These are phyloP conservation scores for Apodemus sylvaticus DNA, from an alignment of 2,113 vertebrate genomes.

Conservation along the genomic window DNA sequence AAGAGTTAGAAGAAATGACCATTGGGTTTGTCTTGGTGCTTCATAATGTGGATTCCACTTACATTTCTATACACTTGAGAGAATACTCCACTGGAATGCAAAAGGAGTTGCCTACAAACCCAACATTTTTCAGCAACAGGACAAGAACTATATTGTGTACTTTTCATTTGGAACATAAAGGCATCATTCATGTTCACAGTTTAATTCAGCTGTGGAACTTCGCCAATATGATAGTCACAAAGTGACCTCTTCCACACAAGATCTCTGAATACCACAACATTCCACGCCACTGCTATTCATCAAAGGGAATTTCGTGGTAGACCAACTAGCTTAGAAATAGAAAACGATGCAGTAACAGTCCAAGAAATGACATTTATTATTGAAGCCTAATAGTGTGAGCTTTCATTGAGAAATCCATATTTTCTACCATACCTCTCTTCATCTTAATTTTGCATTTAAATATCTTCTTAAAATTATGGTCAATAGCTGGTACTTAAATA, in stretches of 20 bases:
- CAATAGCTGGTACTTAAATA: neutral
- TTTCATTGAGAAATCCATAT: neutral
- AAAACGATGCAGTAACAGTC: constrained; percentile 29
- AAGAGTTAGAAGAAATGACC: neutral
- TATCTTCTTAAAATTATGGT: neutral
- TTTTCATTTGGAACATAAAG: constrained; percentile 80
- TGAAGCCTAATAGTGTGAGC: neutral
- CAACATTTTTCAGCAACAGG: constrained; percentile 68
- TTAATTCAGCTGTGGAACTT: constrained; percentile 70
- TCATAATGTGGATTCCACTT: constrained; percentile 36
- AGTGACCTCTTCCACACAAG: constrained; percentile 70
- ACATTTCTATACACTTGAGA: constrained; percentile 51
- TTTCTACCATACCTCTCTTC: neutral
- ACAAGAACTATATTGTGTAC: constrained; percentile 84
- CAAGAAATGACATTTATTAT: constrained; percentile 34
- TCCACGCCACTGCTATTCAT: constrained; percentile 51
- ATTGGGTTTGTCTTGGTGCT: constrained; percentile 21
- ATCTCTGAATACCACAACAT: constrained; percentile 66
- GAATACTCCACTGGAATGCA: constrained; percentile 62
- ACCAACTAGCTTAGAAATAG: constrained; percentile 21
- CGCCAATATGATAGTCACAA: constrained; percentile 70
- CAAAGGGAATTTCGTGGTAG: constrained; percentile 41
- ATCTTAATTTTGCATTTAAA: constrained; percentile 49
- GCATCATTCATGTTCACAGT: constrained; percentile 83
- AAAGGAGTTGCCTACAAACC: constrained; percentile 78